Evolutionary conservation across 2,888 invertebrate genomes (phyloP), one percentile per base, ranked within the genome.

Genomic region (Drosophila incognita): DNA sequence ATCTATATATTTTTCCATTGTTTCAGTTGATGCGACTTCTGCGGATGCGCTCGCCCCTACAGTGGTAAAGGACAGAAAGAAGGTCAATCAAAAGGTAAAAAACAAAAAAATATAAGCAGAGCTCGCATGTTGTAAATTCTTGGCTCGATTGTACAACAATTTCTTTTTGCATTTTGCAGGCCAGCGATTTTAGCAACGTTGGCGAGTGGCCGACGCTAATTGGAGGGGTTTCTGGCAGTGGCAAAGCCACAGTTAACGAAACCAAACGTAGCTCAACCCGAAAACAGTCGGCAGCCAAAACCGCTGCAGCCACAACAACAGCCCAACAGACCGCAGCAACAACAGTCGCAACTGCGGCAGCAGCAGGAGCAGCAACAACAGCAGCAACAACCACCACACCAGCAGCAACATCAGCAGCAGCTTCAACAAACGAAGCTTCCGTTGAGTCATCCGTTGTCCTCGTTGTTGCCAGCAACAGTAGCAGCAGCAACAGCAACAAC

Each of bases 161-260:
- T 42, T n/a, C 15, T 8, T 18, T 51, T 10, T 46, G 15, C 15
- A 24, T 46, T 24, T 35, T 48, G 13, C 31, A 97, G 97, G 96
- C 97, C 79, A 96, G 97, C 92, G 96, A 97, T 93, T 97, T 98
- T 94, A 95, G 96, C 81, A 97, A 98, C 94, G 96, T 96, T 89
- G 96, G 97, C 82, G 98, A 98, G 93, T 98, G 98, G 98, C 98
- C 98, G 87, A 96, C 97, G 82, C 94, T 98, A 40, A 90, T 92
- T 81, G 97, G 97, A 83, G 86, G 85, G 59, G 80, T 84, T 82
- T 83, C 87, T 46, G 76, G 77, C 35, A 95, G 95, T 92, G 95
- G 94, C 93, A 94, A 94, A 91, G 93, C 94, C 93, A 76, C 87
- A 62, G 86, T 82, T 65, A 90, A 94, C 94, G 92, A 91, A 93